Evolutionary conservation across 2,797 vertebrate species (phyloP).

Genomic region (Thripadectes ignobilis): DNA sequence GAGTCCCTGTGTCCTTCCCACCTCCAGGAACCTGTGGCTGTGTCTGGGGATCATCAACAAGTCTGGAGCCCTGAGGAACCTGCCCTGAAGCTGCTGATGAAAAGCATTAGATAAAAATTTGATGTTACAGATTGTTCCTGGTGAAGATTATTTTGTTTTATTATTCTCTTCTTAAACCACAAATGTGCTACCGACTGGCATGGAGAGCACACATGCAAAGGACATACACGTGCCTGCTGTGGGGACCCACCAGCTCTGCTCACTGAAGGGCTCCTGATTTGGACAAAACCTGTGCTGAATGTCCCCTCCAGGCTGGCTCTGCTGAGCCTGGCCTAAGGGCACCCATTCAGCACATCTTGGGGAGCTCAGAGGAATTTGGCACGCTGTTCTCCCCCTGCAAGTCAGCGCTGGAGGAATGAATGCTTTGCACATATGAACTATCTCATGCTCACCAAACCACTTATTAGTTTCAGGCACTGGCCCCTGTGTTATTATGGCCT

Average conservation of each 20-base stretch:
- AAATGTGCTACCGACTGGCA: not conserved
- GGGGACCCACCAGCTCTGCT: not conserved
- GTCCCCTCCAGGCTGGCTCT: not conserved
- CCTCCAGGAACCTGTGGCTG: not conserved
- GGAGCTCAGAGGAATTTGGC: conserved; percentile 44
- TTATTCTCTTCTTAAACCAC: not conserved
- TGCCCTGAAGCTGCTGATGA: not conserved
- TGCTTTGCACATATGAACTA: conserved; percentile 70
- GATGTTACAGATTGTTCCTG: not conserved
- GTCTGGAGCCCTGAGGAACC: not conserved
- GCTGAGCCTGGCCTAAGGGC: not conserved
- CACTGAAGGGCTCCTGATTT: not conserved
- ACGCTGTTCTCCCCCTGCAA: conserved; percentile 46
- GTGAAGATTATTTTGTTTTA: not conserved
- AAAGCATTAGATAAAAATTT: not conserved
- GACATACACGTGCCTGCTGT: not conserved
- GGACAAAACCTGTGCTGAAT: not conserved
- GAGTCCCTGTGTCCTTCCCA: not conserved
- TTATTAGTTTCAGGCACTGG: conserved; percentile 74
- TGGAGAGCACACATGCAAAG: not conserved
- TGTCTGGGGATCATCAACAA: rapidly evolving
- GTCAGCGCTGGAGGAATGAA: conserved; percentile 58
- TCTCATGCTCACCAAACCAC: conserved; percentile 71
- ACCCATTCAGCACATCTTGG: conserved; percentile 39
- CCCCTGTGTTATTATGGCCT: conserved; percentile 68